These are phyloP conservation scores for Anticlea derivata DNA, from an alignment of 2,888 invertebrate genomes.

Conservation along the genomic window DNA sequence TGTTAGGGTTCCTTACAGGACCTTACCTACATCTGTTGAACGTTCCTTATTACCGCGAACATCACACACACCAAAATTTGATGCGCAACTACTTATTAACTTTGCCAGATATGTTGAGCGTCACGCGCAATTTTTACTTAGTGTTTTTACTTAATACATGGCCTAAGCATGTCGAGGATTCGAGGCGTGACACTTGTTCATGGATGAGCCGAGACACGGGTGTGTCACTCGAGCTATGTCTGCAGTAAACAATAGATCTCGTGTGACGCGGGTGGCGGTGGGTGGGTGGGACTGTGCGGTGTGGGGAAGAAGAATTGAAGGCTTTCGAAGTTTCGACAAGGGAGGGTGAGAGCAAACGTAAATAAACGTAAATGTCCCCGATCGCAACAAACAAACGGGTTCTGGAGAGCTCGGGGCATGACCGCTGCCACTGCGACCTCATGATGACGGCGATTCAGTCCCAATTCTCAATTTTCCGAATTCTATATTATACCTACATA, in stretches of 20 bases:
- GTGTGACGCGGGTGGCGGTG: conserved; percentile 31
- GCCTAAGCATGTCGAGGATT: conserved; percentile 4
- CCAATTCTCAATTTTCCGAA: no score
- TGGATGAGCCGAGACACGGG: conserved; percentile 37
- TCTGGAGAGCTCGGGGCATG: conserved; percentile 23
- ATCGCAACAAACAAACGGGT: conserved; percentile 47
- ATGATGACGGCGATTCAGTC: no score
- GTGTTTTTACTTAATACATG: no score
- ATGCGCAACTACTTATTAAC: no score
- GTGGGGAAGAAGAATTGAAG: conserved; percentile 38
- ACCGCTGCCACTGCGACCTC: conserved; percentile 20
- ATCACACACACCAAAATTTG: no score
- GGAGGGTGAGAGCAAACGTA: conserved; percentile 41
- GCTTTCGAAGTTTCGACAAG: conserved; percentile 49
- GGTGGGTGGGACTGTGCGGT: conserved; percentile 25
- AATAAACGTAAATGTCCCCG: conserved; percentile 52
- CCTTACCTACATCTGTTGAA: no score
- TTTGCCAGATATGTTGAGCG: no score
- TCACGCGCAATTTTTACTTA: no score
- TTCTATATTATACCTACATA: no score
- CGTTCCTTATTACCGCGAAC: no score
- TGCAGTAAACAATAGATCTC: conserved; percentile 46
- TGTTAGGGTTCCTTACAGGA: no score
- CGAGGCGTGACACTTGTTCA: conserved; percentile 32
- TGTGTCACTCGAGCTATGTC: conserved; percentile 38